phyloP scores from a whole-genome alignment of 2,113 vertebrate genomes.

The Panthera uncia region DNA sequence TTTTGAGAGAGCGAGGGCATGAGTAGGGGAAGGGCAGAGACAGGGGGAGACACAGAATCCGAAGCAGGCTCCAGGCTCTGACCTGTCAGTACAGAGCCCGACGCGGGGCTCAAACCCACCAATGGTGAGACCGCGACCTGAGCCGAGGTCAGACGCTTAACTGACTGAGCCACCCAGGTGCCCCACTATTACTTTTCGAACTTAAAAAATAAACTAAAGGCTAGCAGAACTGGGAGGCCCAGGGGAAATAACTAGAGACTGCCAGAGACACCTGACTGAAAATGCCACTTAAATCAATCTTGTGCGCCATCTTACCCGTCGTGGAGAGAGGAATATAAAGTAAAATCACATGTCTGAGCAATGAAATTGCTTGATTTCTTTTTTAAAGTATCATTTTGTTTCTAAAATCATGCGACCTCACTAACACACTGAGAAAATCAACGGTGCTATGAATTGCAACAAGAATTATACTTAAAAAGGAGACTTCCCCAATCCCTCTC shows the following conservation, averaged over 20 bases:
- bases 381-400: slow-evolving; percentile 9
- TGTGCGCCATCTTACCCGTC: background rate
- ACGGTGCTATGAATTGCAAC: background rate
- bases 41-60: too few species aligned
- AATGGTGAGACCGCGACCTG: too few species aligned
- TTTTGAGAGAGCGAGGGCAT: too few species aligned
- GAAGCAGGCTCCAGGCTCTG: too few species aligned
- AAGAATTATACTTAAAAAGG: background rate
- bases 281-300: background rate
- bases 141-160: too few species aligned
- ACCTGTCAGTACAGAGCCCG: too few species aligned
- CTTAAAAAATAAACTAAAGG: background rate
- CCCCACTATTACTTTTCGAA: background rate
- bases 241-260: background rate
- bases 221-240: background rate
- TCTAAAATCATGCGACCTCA: background rate
- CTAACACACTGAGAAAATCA: background rate
- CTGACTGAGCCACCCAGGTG: too few species aligned
- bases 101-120: too few species aligned
- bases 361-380: background rate
- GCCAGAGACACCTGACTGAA: background rate
- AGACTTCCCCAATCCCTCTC: background rate
- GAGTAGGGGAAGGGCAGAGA: too few species aligned
- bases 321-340: background rate
- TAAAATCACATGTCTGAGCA: background rate